Conservation (phyloP, 1,140 invertebrate genomes). For the Semibalanus balanoides region DNA sequence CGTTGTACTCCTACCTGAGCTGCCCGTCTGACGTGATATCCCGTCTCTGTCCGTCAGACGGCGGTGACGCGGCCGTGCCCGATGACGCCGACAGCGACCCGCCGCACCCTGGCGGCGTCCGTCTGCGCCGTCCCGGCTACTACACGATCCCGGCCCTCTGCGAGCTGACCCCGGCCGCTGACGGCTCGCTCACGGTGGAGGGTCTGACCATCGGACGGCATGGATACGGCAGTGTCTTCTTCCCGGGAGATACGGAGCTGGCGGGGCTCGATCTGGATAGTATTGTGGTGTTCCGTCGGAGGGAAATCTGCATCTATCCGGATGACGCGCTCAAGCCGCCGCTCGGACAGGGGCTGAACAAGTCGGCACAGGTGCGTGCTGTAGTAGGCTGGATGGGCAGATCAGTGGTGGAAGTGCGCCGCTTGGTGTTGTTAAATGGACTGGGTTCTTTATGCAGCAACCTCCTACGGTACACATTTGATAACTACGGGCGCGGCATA, state of each 20-base stretch:
- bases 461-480: too few species aligned
- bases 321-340: slow-evolving; percentile 53
- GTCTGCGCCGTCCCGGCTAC: slow-evolving; percentile 51
- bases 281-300: slow-evolving; percentile 47
- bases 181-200: slow-evolving; percentile 40
- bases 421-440: too few species aligned
- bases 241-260: slow-evolving; percentile 73
- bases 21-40: too few species aligned
- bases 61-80: not conserved
- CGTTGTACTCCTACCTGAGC: too few species aligned
- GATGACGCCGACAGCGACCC: not conserved
- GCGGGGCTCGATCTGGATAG: slow-evolving; percentile 76
- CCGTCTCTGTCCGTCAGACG: not conserved
- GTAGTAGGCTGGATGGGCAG: too few species aligned
- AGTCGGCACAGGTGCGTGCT: slow-evolving; percentile 68
- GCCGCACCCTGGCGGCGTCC: slow-evolving; percentile 26
- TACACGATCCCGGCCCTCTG: slow-evolving; percentile 70
- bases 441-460: too few species aligned
- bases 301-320: slow-evolving; percentile 49
- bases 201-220: slow-evolving; percentile 65
- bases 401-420: too few species aligned
- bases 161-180: slow-evolving; percentile 47
- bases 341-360: slow-evolving; percentile 73
- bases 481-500: too few species aligned
- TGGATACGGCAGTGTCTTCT: slow-evolving; percentile 85